These are phyloP conservation scores for Scatophagus argus DNA, from an alignment of 2,113 vertebrate genomes.

Conservation along the genomic window DNA sequence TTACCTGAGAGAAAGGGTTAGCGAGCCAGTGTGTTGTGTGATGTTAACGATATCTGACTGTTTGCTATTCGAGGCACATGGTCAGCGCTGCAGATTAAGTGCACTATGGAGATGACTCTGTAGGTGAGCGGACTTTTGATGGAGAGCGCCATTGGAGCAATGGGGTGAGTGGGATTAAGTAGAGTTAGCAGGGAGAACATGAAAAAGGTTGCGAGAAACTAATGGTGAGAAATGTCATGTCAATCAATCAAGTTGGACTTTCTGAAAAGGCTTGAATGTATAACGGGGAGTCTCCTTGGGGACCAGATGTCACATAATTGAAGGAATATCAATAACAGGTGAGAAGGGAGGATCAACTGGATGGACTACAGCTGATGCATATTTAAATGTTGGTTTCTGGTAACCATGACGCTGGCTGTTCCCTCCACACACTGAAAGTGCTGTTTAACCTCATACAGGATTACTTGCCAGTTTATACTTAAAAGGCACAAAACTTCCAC, in stretches of 20 bases:
- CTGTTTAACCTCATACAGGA: no score
- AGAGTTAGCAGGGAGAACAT: slow-evolving; percentile 43
- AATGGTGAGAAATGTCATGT: slow-evolving; percentile 54
- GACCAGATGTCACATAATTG: slow-evolving; percentile 11
- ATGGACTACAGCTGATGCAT: slow-evolving; percentile 1
- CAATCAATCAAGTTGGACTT: slow-evolving; percentile 45
- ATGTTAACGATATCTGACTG: slow-evolving; percentile 52
- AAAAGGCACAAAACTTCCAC: no score
- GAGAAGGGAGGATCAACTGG: slow-evolving; percentile 10
- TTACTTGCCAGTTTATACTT: no score
- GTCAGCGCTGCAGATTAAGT: slow-evolving; percentile 36
- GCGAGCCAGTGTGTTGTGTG: slow-evolving; percentile 36
- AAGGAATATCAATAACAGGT: slow-evolving; percentile 19
- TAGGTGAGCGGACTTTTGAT: slow-evolving; percentile 62
- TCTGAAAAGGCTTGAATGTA: slow-evolving; percentile 10
- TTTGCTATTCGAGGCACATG: slow-evolving; percentile 62
- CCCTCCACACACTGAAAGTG: no score
- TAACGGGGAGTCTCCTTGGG: neutral
- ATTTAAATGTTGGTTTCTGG: neutral
- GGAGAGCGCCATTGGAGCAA: slow-evolving; percentile 26
- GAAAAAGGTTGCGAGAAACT: slow-evolving; percentile 22
- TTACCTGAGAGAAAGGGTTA: slow-evolving; percentile 63
- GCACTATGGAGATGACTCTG: slow-evolving; percentile 39
- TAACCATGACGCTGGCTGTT: neutral
- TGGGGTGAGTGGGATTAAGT: slow-evolving; percentile 43